These are phyloP conservation scores for Sus cebifrons DNA, from an alignment of 2,797 vertebrate genomes.

Conservation along the genomic window DNA sequence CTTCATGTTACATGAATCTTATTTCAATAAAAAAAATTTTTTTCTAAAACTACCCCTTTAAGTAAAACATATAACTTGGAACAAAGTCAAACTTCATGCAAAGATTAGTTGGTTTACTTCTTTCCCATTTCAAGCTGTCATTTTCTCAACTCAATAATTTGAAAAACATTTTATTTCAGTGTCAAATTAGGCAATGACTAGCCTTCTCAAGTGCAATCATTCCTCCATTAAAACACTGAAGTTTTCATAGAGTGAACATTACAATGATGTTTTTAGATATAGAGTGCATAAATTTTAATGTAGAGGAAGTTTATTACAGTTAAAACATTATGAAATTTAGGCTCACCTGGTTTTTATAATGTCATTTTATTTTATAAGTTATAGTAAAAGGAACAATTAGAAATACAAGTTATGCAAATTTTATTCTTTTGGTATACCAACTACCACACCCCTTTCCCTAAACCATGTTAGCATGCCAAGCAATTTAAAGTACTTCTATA, in stretches of 20 bases:
- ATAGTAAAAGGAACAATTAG: not conserved
- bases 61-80: not conserved
- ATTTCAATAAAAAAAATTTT: not conserved
- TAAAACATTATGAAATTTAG: slow-evolving; percentile 55
- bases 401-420: not conserved
- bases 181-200: not conserved
- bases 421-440: slow-evolving; percentile 17
- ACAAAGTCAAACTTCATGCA: slow-evolving; percentile 37
- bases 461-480: not conserved
- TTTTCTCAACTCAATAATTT: slow-evolving; percentile 46
- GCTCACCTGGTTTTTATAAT: not conserved
- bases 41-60: not conserved
- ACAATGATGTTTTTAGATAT: not conserved
- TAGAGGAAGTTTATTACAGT: slow-evolving; percentile 45
- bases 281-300: not conserved
- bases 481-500: slow-evolving; percentile 37
- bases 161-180: slow-evolving; percentile 52
- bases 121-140: slow-evolving; percentile 21
- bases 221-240: slow-evolving; percentile 8
- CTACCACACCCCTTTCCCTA: not conserved
- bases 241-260: slow-evolving; percentile 30
- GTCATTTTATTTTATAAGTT: slow-evolving; percentile 44
- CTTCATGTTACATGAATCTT: not conserved
- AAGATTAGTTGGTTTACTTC: slow-evolving; percentile 1
- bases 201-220: slow-evolving; percentile 31